phyloP scores from a whole-genome alignment of 2,113 vertebrate species.

The Rhinoderma darwinii region DNA sequence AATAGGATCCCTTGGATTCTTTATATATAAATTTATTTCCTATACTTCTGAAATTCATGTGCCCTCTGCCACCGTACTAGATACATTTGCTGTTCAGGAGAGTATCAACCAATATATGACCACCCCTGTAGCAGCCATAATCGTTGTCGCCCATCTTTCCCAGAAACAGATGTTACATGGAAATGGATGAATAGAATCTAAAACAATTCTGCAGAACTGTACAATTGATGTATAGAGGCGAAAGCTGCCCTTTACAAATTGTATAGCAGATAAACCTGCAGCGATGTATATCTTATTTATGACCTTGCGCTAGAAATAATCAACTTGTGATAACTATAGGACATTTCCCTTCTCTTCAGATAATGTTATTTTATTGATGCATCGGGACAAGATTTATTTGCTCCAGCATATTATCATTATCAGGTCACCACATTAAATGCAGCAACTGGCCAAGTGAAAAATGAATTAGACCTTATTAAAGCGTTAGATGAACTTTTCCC shows the following conservation, averaged over 20 bases:
- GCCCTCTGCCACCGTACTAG: too few relatives aligned
- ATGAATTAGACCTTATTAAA: constrained; percentile 45
- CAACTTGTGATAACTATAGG: constrained; percentile 22
- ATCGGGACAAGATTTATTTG: constrained; percentile 24
- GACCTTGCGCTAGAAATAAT: constrained; percentile 29
- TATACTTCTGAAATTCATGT: too few relatives aligned
- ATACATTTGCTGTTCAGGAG: too few relatives aligned
- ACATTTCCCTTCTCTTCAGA: constrained; percentile 17
- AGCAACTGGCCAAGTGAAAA: not conserved
- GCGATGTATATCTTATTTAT: constrained; percentile 47
- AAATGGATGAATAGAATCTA: not conserved
- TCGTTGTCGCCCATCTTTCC: not conserved
- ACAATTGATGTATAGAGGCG: not conserved
- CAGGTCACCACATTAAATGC: constrained; percentile 37
- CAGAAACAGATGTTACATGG: not conserved
- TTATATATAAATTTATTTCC: too few relatives aligned
- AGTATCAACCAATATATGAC: too few relatives aligned
- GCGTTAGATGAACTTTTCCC: not conserved
- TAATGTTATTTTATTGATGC: constrained; percentile 34
- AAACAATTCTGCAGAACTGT: not conserved
- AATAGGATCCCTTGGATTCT: too few relatives aligned
- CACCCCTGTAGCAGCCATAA: not conserved
- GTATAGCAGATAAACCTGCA: not conserved
- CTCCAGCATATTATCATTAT: not conserved
- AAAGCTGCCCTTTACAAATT: not conserved